phyloP scores from a whole-genome alignment of 2,113 vertebrate genomes.

The Pluvialis apricaria region DNA sequence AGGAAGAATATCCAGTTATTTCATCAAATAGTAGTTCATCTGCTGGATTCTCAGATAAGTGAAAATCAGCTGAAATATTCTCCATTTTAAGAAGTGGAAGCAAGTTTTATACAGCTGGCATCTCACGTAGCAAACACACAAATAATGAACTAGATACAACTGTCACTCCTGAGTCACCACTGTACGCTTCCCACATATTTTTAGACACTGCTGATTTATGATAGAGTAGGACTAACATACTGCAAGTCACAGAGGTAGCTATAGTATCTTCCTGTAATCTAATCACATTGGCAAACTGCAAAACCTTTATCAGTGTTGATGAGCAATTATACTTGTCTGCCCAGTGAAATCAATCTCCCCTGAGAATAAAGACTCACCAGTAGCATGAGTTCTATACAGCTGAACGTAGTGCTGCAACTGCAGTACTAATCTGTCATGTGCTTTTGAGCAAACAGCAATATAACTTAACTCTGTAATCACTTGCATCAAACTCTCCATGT shows the following conservation, averaged over 20 bases:
- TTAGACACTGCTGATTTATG: neutral
- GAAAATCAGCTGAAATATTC: slow-evolving; percentile 45
- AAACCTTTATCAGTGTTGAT: neutral
- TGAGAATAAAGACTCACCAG: neutral
- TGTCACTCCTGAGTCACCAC: slow-evolving; percentile 42
- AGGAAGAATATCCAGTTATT: slow-evolving; percentile 57
- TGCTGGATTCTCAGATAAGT: slow-evolving; percentile 38
- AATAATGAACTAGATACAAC: slow-evolving; percentile 37
- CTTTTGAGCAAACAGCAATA: neutral
- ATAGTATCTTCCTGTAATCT: slow-evolving; percentile 11
- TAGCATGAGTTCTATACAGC: neutral
- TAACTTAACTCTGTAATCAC: neutral
- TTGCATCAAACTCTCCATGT: neutral
- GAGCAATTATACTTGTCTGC: slow-evolving; percentile 13
- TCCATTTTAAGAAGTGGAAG: slow-evolving; percentile 27
- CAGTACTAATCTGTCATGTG: neutral
- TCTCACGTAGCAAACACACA: slow-evolving; percentile 26
- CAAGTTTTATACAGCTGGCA: slow-evolving; percentile 35
- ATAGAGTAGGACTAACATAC: neutral
- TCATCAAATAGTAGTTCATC: slow-evolving; percentile 45
- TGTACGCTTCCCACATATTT: neutral
- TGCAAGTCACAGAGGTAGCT: neutral
- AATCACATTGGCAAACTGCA: slow-evolving; percentile 9
- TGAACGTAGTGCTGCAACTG: neutral
- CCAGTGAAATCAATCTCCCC: neutral